Percentiles rank a stretch among this genome's conserved stretches.
Evolutionary conservation across 2,797 vertebrate genomes (phyloP).

Genomic region (Pipistrellus kuhlii): DNA sequence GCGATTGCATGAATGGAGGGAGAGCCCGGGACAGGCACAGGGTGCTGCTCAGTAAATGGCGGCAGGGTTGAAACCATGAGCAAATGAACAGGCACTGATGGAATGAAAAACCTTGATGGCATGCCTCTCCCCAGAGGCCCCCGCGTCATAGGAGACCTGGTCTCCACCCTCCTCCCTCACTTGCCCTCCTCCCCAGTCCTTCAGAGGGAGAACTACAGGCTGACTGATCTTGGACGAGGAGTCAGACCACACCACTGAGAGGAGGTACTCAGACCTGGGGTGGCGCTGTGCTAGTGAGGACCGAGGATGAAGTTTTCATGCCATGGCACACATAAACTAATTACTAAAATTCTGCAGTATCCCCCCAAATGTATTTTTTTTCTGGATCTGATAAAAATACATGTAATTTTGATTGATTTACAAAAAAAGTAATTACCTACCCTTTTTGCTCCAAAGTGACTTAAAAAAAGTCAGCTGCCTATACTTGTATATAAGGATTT

Average conservation of each 20-base stretch:
- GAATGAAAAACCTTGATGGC: no score
- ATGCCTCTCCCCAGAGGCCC: neutral
- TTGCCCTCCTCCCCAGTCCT: fast-evolving
- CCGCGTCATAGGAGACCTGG: neutral
- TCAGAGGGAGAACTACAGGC: neutral
- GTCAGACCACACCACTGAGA: no score
- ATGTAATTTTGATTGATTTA: neutral
- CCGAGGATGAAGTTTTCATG: neutral
- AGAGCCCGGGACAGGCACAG: fast-evolving
- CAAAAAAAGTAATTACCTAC: neutral
- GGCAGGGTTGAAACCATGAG: fast-evolving
- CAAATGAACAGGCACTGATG: fast-evolving
- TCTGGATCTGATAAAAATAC: neutral
- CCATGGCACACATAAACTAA: neutral
- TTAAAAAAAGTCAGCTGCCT: neutral
- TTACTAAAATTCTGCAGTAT: neutral
- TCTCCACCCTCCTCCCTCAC: neutral
- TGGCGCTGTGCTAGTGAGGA: fast-evolving
- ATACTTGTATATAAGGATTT: neutral
- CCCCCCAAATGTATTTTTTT: neutral
- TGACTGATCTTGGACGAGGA: neutral
- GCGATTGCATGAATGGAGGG: neutral
- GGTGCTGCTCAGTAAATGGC: fast-evolving
- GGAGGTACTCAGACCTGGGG: fast-evolving
- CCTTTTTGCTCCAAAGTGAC: neutral